Evolutionary conservation across 2,113 vertebrate species (phyloP).

Genomic region (Ptychochromis oligacanthus): DNA sequence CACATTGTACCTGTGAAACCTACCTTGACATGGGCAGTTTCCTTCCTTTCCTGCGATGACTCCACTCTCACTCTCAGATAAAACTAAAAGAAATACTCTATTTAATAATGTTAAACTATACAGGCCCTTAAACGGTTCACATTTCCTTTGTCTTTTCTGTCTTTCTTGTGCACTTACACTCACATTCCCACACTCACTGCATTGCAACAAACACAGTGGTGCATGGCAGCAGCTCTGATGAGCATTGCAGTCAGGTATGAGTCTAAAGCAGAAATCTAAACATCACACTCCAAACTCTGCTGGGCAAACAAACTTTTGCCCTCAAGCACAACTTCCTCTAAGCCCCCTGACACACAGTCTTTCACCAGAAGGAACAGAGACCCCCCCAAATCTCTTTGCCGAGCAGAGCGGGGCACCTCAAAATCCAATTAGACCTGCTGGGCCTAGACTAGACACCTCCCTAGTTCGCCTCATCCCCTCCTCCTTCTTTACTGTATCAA

Average conservation of each 20-base stretch:
- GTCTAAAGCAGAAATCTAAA: conserved; percentile 64
- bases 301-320: conserved; percentile 52
- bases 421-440: conserved; percentile 73
- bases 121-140: conserved; percentile 16
- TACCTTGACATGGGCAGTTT: conserved; percentile 5
- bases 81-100: conserved; percentile 6
- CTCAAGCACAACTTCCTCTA: conserved; percentile 76
- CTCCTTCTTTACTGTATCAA: conserved; percentile 49
- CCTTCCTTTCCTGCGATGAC: background rate
- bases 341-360: conserved; percentile 54
- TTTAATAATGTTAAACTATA: conserved; percentile 25
- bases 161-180: background rate
- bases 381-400: conserved; percentile 60
- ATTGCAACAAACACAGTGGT: background rate
- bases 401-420: conserved; percentile 37
- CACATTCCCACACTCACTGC: conserved; percentile 45
- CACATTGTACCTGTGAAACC: conserved; percentile 16
- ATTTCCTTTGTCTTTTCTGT: background rate
- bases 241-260: conserved; percentile 61
- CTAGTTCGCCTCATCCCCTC: conserved; percentile 39
- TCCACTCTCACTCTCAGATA: background rate
- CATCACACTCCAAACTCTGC: conserved; percentile 46
- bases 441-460: conserved; percentile 53
- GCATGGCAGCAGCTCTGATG: conserved; percentile 32
- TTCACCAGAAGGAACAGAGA: conserved; percentile 33